A percentile compares a stretch with the other conserved stretches of the same genome.
Evolutionary conservation across 2,113 vertebrate species (phyloP).

Genomic region (Alethe diademata): DNA sequence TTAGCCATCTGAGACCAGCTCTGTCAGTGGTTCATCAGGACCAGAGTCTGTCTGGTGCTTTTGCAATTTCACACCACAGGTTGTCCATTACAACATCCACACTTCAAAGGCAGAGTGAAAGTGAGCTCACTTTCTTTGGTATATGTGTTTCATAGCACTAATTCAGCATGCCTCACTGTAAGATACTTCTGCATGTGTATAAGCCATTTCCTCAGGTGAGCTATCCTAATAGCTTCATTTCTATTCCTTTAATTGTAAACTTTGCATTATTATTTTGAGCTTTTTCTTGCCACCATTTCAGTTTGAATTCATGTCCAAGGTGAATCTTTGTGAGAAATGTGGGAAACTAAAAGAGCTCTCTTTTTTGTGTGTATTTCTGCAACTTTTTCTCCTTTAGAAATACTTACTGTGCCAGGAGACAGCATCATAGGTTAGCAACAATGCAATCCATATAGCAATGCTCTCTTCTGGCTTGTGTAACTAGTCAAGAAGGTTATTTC

Average conservation of each 20-base stretch:
- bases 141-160: neutral
- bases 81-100: neutral
- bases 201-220: neutral
- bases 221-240: neutral
- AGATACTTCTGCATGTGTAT: neutral
- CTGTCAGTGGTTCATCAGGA: neutral
- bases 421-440: neutral
- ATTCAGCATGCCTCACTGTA: neutral
- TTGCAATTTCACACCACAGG: neutral
- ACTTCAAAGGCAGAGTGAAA: neutral
- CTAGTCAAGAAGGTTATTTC: slow-evolving; percentile 28
- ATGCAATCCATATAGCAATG: neutral
- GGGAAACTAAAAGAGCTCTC: neutral
- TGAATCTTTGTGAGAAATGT: neutral
- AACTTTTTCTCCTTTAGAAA: neutral
- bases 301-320: neutral
- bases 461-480: neutral
- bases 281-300: neutral
- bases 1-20: neutral
- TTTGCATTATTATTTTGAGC: neutral
- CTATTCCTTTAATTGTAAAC: neutral
- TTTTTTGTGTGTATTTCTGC: neutral
- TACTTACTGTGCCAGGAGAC: neutral
- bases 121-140: neutral
- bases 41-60: neutral